Conservation (phyloP, 2,888 invertebrate genomes). For the Scotopteryx bipunctaria region DNA sequence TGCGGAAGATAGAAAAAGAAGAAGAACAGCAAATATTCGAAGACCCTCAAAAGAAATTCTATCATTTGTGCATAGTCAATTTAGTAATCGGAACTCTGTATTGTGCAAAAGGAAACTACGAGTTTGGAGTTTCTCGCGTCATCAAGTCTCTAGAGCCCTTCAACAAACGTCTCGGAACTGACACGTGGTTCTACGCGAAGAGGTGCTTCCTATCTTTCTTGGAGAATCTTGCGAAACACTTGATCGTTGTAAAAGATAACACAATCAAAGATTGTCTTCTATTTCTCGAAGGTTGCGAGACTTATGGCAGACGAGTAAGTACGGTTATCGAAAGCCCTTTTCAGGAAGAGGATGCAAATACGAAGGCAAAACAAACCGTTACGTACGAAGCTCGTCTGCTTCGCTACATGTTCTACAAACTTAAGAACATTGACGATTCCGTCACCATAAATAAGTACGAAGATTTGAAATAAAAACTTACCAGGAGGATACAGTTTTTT, state of each 20-base stretch:
- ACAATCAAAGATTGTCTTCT: conserved; percentile 94
- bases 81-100: conserved; percentile 99
- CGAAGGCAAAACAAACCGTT: conserved; percentile 93
- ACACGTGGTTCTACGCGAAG: conserved; percentile 99
- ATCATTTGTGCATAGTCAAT: conserved; percentile 98
- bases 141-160: conserved; percentile 98
- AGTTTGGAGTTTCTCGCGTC: conserved; percentile 98
- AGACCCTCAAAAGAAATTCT: conserved; percentile 96
- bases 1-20: conserved; percentile 99
- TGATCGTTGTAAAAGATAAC: conserved; percentile 93
- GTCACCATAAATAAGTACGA: conserved; percentile 81
- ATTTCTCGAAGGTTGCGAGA: conserved; percentile 95
- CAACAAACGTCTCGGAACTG: conserved; percentile 96
- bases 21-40: conserved; percentile 96
- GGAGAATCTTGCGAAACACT: conserved; percentile 95
- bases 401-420: conserved; percentile 90
- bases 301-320: conserved; percentile 92
- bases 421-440: conserved; percentile 82
- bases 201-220: conserved; percentile 96
- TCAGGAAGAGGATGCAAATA: conserved; percentile 86
- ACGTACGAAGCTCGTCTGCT: conserved; percentile 94
- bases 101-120: conserved; percentile 99
- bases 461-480: conserved; percentile 75
- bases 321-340: conserved; percentile 92
- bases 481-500: conserved; percentile 73